Percentiles rank a stretch among this genome's conserved stretches.
These are phyloP conservation scores for Orius insidiosus DNA, from an alignment of 1,140 invertebrate genomes.

Conservation along the genomic window DNA sequence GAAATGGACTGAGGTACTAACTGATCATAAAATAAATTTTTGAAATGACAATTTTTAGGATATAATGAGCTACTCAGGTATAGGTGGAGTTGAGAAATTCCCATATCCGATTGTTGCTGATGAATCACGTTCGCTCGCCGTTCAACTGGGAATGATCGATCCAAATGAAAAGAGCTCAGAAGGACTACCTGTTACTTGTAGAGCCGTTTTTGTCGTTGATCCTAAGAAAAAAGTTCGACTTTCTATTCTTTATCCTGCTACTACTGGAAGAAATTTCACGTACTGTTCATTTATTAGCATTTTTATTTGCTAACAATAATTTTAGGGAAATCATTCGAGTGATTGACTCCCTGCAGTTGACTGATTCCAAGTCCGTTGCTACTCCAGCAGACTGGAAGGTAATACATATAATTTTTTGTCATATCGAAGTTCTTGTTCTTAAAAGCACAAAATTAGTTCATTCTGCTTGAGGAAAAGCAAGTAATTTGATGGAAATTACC, in stretches of 20 bases:
- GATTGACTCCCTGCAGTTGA: conserved; percentile 77
- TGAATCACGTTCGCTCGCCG: conserved; percentile 53
- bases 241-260: conserved; percentile 78
- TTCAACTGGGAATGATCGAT: conserved; percentile 75
- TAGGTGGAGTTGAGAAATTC: conserved; percentile 46
- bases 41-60: conserved; percentile 44
- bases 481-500: too few species aligned
- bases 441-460: too few species aligned
- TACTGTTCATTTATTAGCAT: conserved; percentile 31
- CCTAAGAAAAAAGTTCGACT: conserved; percentile 71
- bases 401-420: too few species aligned
- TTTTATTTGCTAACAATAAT: conserved; percentile 5
- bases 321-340: conserved; percentile 74
- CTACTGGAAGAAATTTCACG: conserved; percentile 82
- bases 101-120: conserved; percentile 82
- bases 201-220: conserved; percentile 75
- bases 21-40: too few species aligned
- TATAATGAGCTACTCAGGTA: conserved; percentile 50
- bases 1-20: conserved; percentile 11
- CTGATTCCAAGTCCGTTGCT: conserved; percentile 44
- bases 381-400: conserved; percentile 81
- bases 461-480: too few species aligned
- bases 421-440: too few species aligned
- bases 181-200: conserved; percentile 53
- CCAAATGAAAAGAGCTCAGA: conserved; percentile 52